Conservation (phyloP, 2,797 vertebrate species). For the Labroides dimidiatus region DNA sequence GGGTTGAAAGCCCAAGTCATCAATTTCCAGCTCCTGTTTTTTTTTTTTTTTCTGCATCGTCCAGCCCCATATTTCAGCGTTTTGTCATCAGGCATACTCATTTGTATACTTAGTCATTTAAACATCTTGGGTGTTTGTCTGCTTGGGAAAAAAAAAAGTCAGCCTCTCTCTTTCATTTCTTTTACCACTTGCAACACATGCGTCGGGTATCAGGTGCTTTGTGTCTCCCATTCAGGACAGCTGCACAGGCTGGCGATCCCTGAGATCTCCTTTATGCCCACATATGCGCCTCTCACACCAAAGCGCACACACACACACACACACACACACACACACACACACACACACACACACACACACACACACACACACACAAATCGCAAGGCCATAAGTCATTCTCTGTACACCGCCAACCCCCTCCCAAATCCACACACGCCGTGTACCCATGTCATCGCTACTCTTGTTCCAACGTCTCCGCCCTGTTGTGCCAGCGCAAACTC, state of each 20-base stretch:
- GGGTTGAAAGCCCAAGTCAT: conserved; percentile 44
- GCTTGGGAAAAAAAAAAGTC: conserved; percentile 15
- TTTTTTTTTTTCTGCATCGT: too few relatives aligned
- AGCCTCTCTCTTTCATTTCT: conserved; percentile 19
- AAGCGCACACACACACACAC: conserved; percentile 38
- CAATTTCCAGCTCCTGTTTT: conserved; percentile 45
- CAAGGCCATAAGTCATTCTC: conserved; percentile 65
- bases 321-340: conserved; percentile 38
- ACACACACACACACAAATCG: conserved; percentile 28
- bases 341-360: conserved; percentile 35
- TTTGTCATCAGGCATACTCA: conserved; percentile 48
- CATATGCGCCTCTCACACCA: conserved; percentile 31
- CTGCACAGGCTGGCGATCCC: conserved; percentile 76
- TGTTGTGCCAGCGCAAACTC: conserved; percentile 44
- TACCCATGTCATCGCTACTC: conserved; percentile 62
- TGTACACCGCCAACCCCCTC: conserved; percentile 43
- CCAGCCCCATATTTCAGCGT: conserved; percentile 55
- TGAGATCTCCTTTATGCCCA: conserved; percentile 72
- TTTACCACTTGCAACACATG: conserved; percentile 65
- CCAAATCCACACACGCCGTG: conserved; percentile 56
- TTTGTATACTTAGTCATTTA: conserved; percentile 31
- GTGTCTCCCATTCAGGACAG: conserved; percentile 79
- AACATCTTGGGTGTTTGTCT: conserved; percentile 42
- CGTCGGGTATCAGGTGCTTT: conserved; percentile 64
- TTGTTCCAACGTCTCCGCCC: conserved; percentile 51